Evolutionary conservation across 2,113 vertebrate genomes (phyloP).

Genomic region (Tragelaphus buxtoni): DNA sequence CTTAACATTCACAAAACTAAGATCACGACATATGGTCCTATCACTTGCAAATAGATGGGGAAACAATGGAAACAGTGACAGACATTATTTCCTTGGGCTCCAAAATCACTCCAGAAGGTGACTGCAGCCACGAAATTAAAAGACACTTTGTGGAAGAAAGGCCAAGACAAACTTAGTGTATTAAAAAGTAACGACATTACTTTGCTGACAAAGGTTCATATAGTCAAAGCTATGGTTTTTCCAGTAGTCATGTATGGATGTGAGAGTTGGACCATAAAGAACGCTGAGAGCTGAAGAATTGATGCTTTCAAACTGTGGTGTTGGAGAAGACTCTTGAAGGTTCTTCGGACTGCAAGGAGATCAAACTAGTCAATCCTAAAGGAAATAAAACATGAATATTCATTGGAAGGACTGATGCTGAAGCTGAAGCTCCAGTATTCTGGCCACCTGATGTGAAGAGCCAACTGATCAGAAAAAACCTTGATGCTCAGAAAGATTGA

Average conservation of each 20-base stretch:
- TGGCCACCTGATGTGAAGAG: background rate
- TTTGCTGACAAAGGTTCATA: background rate
- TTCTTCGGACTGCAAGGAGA: background rate
- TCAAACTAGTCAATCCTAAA: background rate
- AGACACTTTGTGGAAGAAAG: background rate
- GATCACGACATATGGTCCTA: background rate
- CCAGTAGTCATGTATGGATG: background rate
- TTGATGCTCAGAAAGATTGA: background rate
- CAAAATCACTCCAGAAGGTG: background rate
- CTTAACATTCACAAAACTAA: background rate
- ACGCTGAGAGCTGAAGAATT: background rate
- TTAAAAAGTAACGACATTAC: background rate
- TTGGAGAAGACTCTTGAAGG: background rate
- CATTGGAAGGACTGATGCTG: background rate
- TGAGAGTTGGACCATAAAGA: background rate
- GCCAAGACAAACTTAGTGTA: background rate
- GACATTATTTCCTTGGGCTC: background rate
- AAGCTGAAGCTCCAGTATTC: background rate
- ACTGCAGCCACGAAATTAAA: background rate
- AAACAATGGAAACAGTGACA: background rate
- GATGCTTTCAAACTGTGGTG: background rate
- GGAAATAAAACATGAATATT: background rate
- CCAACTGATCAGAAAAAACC: background rate
- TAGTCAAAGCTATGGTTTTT: background rate
- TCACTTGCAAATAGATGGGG: background rate